Base-by-base conservation (phyloP, 2,888 invertebrate species). In the Leptinotarsa rubiginosa region DNA sequence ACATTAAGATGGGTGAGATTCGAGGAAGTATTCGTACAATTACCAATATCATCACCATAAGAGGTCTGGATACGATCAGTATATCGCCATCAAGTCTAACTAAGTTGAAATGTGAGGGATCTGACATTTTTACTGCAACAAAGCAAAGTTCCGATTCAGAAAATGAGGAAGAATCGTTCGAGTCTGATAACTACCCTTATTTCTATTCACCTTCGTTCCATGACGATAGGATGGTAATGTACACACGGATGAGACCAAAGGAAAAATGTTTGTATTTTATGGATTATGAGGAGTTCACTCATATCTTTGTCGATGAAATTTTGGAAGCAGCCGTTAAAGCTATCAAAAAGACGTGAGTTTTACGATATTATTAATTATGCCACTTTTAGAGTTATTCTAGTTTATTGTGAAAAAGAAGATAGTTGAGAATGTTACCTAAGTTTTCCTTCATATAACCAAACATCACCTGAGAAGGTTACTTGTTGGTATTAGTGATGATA, bases 241-340 rank as follows among this genome's bases (percentile, higher is more conserved):
- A 69, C 47, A 69, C 20, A 41, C 20, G 56, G 3, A 2, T 59
- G 5, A 47, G 5, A 47, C 47, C 69, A 15, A 50, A 41, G 12
- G 47, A 10, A 47, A 7, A 47, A n/a, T 69, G 69, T 47, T 16
- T 56, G 16, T 47, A 59, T 69, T 59, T 20, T 10, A 25, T 69
- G 47, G 69, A 69, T 41, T 69, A 69, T 47, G 69, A 69, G 22
- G 69, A 69, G 7, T 69, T 69, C 69, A 69, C 69, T 56, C 69
- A 69, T 69, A 56, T 69, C 2, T 67, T 76, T 54, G 69, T 74
- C 25, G 74, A 76, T 20, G 74, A 74, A 41, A 69, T 76, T 16
- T n/a, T 76, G 20, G 13, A 76, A 20, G 47, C 65, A n/a, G 76
- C 76, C 4, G n/a, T 69, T 13, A 56, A 71, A 7, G n/a, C n/a